Evolutionary conservation across 2,797 vertebrate species (phyloP).

Genomic region (Platalea minor): DNA sequence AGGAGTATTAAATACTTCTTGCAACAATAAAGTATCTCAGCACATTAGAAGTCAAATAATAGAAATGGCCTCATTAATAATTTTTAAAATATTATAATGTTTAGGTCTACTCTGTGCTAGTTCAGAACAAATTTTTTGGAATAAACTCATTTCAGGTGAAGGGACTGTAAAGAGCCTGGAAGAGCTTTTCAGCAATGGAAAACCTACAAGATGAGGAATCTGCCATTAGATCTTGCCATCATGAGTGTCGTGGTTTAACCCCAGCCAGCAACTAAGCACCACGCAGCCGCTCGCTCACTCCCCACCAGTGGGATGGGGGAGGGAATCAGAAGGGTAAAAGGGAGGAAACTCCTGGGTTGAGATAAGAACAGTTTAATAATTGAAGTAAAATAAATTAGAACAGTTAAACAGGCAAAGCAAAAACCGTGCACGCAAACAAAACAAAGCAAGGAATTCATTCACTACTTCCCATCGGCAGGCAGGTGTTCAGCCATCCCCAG

Average conservation of each 20-base stretch:
- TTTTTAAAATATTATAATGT: neutral
- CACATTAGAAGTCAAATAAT: neutral
- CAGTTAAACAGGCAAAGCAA: no score
- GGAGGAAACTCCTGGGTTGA: no score
- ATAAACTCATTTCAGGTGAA: neutral
- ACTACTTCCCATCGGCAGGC: no score
- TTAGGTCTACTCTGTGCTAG: neutral
- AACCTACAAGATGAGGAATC: neutral
- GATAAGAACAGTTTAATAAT: no score
- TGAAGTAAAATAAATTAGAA: no score
- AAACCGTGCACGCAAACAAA: no score
- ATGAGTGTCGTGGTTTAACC: neutral
- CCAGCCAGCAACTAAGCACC: no score
- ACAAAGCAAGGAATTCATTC: no score
- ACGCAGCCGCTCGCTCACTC: no score
- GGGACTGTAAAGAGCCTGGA: neutral
- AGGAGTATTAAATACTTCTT: neutral
- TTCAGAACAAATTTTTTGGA: neutral
- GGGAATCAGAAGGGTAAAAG: no score
- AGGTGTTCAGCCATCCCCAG: no score
- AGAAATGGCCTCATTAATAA: neutral
- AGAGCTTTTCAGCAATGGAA: neutral
- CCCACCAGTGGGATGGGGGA: no score
- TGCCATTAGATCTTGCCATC: neutral
- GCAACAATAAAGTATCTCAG: neutral